A percentile compares a stretch with the other conserved stretches of the same genome.
Conservation (phyloP, 2,888 invertebrate species). For the Galeopsomyia nigrocyanea region DNA sequence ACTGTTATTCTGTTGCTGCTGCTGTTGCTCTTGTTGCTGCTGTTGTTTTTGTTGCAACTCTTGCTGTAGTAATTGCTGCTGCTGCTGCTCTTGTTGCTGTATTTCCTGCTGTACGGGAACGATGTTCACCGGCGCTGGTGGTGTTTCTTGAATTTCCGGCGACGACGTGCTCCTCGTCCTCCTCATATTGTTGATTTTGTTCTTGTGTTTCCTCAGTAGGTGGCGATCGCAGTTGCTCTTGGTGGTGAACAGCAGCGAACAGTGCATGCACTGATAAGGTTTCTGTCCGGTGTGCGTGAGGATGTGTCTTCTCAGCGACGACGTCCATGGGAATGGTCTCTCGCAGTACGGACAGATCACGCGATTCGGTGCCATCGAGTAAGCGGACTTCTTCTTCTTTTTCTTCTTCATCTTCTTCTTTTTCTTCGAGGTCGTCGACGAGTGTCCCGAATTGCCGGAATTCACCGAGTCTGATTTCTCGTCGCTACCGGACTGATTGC, state of each 20-base stretch:
- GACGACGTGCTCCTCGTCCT: slow-evolving; percentile 65
- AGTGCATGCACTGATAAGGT: slow-evolving; percentile 95
- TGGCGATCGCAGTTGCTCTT: slow-evolving; percentile 98
- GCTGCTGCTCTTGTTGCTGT: slow-evolving; percentile 22
- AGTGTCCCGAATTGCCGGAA: slow-evolving; percentile 70
- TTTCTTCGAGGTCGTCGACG: slow-evolving; percentile 52
- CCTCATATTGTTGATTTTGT: slow-evolving; percentile 60
- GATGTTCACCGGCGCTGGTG: slow-evolving; percentile 62
- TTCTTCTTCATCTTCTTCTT: slow-evolving; percentile 59
- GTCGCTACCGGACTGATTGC: slow-evolving; percentile 86
- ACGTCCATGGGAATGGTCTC: slow-evolving; percentile 96
- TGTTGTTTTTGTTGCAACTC: slow-evolving; percentile 52
- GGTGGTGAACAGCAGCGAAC: slow-evolving; percentile 93
- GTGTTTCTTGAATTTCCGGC: slow-evolving; percentile 68
- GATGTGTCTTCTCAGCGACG: slow-evolving; percentile 93
- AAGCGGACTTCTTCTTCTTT: slow-evolving; percentile 91
- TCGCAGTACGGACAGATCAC: slow-evolving; percentile 94
- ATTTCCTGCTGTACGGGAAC: slow-evolving; percentile 59
- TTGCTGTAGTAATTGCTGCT: slow-evolving; percentile 66
- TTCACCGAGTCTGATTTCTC: slow-evolving; percentile 82
- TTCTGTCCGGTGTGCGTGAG: slow-evolving; percentile 97
- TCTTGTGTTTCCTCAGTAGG: slow-evolving; percentile 87
- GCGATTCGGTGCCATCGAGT: slow-evolving; percentile 94
- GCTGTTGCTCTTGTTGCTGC: slow-evolving; percentile 57
- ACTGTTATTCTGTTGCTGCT: slow-evolving; percentile 68